A percentile compares a stretch with the other conserved stretches of the same genome.
Evolutionary conservation across 1,140 invertebrate species (phyloP).

Genomic region (Drosophila melanogaster): Release_6_plus_ISO1_MT NT_033779.5:11721001-11721500

Average conservation of each 20-base stretch:
- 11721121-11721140: constrained; percentile 35
- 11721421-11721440: constrained; percentile 75
- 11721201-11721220: constrained; percentile 14
- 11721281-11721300: constrained; percentile 64
- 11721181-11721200: constrained; percentile 39
- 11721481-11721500: neutral
- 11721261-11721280: constrained; percentile 40
- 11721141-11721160: constrained; percentile 6
- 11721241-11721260: neutral
- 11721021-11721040: constrained; percentile 74
- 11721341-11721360: constrained; percentile 40
- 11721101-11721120: constrained; percentile 27
- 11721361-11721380: constrained; percentile 38
- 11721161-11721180: constrained; percentile 40
- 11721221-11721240: neutral
- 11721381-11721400: constrained; percentile 51
- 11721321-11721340: constrained; percentile 75
- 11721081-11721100: constrained; percentile 8
- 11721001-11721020: constrained; percentile 65
- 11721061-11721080: constrained; percentile 42
- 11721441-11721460: constrained; percentile 60
- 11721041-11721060: constrained; percentile 33
- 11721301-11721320: constrained; percentile 57
- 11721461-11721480: constrained; percentile 31
- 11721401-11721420: constrained; percentile 79